Percentiles rank a stretch among this genome's conserved stretches.
Evolutionary conservation across 1,140 invertebrate genomes (phyloP).

Genomic region (Drosophila tristis): DNA sequence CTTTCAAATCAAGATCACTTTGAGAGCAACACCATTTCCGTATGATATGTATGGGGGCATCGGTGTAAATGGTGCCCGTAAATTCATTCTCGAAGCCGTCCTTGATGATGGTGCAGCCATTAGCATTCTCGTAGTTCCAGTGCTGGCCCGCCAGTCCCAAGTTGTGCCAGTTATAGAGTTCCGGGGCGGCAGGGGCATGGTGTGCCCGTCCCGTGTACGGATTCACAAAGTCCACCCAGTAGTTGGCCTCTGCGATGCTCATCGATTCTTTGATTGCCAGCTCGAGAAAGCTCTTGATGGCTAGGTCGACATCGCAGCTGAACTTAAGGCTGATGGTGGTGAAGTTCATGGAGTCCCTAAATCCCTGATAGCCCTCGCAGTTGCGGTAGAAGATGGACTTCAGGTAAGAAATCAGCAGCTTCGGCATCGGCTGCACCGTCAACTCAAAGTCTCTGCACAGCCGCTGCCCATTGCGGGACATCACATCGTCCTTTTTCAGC

Average conservation of each 20-base stretch:
- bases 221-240: slow-evolving; percentile 69
- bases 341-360: slow-evolving; percentile 32
- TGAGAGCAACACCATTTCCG: slow-evolving; percentile 7
- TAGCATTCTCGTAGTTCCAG: slow-evolving; percentile 16
- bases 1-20: too few relatives aligned
- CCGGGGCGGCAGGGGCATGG: slow-evolving; percentile 2
- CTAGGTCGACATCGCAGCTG: slow-evolving; percentile 32
- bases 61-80: slow-evolving; percentile 57
- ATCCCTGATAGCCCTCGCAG: slow-evolving; percentile 5
- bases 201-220: slow-evolving; percentile 61
- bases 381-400: slow-evolving; percentile 25
- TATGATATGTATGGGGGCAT: slow-evolving; percentile 36
- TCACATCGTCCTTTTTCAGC: not conserved
- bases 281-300: slow-evolving; percentile 51
- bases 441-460: not conserved
- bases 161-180: not conserved
- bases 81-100: slow-evolving; percentile 42
- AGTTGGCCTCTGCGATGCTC: slow-evolving; percentile 47
- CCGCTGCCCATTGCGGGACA: not conserved
- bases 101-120: slow-evolving; percentile 56
- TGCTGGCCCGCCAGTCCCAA: slow-evolving; percentile 31
- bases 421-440: slow-evolving; percentile 34
- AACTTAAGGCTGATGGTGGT: slow-evolving; percentile 53
- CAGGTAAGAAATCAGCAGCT: slow-evolving; percentile 38
- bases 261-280: slow-evolving; percentile 34